Conservation (phyloP, 2,888 invertebrate species). For the Sesia bembeciformis region DNA sequence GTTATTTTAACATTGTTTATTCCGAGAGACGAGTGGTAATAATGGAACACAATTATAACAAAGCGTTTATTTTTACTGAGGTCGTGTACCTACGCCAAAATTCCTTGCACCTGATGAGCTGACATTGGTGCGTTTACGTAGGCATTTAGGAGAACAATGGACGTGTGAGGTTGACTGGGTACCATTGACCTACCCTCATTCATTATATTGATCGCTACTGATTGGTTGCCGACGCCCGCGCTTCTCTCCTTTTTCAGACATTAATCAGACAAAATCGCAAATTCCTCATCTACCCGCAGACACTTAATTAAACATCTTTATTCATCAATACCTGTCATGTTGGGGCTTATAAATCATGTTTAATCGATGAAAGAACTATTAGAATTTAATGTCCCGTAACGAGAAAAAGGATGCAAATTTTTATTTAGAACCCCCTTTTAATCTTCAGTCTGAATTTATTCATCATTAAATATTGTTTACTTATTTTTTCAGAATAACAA, state of each 20-base stretch:
- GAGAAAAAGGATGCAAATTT: background rate
- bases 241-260: slow-evolving; percentile 3
- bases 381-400: background rate
- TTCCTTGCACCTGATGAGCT: slow-evolving; percentile 19
- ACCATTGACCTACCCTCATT: slow-evolving; percentile 3
- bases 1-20: slow-evolving; percentile 20
- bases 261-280: background rate
- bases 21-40: slow-evolving; percentile 26
- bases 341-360: background rate
- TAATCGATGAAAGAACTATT: background rate
- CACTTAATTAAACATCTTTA: background rate
- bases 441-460: no score
- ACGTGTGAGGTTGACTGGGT: background rate
- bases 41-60: slow-evolving; percentile 39
- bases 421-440: no score
- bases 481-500: no score
- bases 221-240: slow-evolving; percentile 15
- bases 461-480: no score
- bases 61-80: slow-evolving; percentile 38
- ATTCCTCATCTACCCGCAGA: background rate
- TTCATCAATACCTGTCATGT: background rate
- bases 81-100: slow-evolving; percentile 47
- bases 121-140: slow-evolving; percentile 12
- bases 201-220: background rate
- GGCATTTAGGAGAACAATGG: slow-evolving; percentile 3